Evolutionary conservation across 2,888 invertebrate species (phyloP).

Genomic region (Iselma pallidipennis): DNA sequence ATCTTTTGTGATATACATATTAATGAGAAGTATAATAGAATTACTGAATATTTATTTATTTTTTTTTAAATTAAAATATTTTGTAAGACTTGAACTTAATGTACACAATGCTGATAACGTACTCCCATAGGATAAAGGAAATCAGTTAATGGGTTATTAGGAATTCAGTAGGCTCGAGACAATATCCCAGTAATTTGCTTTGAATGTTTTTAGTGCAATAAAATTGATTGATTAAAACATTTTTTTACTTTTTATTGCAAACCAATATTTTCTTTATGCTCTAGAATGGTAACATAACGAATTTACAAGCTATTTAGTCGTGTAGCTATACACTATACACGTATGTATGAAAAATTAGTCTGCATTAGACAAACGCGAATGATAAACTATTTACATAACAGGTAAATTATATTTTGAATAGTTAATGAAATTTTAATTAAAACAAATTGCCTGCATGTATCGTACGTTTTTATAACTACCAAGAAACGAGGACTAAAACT

Average conservation of each 20-base stretch:
- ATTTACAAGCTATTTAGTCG: too few species aligned
- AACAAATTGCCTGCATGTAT: neutral
- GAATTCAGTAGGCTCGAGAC: neutral
- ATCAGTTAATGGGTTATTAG: neutral
- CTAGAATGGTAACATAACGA: too few species aligned
- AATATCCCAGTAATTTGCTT: neutral
- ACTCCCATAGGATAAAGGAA: neutral
- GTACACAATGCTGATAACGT: neutral
- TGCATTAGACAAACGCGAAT: neutral
- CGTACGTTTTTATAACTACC: neutral
- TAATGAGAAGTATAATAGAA: neutral
- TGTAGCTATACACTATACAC: too few species aligned
- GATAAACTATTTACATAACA: neutral
- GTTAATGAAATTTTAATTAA: neutral
- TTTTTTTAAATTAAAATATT: too few species aligned
- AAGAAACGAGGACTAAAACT: neutral
- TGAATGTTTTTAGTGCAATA: neutral
- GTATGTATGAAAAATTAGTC: neutral
- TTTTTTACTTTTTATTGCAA: neutral
- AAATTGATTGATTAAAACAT: neutral
- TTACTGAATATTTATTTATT: neutral
- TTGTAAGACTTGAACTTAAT: neutral
- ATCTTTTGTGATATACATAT: too few species aligned
- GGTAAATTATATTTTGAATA: neutral
- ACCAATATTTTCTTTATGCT: neutral